A percentile compares a stretch with the other conserved stretches of the same genome.
These are phyloP conservation scores for Hirtodrosophila alboralis DNA, from an alignment of 2,888 invertebrate genomes.

Conservation along the genomic window DNA sequence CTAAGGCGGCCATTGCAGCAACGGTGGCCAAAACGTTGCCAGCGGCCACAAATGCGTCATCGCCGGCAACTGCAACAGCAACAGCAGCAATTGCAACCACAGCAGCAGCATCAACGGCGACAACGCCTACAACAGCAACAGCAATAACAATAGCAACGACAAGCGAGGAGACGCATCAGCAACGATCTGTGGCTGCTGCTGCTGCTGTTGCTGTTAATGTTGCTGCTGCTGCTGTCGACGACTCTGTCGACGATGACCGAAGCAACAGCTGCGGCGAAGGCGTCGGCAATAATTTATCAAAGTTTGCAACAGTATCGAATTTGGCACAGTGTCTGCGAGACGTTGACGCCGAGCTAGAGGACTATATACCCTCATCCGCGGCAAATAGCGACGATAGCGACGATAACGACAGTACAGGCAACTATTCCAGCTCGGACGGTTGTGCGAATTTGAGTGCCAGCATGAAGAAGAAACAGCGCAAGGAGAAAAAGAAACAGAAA, in stretches of 20 bases:
- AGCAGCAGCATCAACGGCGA: constrained; percentile 19
- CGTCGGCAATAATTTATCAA: constrained; percentile 83
- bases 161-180: constrained; percentile 29
- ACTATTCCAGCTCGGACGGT: constrained; percentile 82
- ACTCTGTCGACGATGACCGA: constrained; percentile 37
- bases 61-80: constrained; percentile 45
- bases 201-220: constrained; percentile 12
- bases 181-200: constrained; percentile 23
- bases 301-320: constrained; percentile 84
- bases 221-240: constrained; percentile 18
- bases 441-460: constrained; percentile 80
- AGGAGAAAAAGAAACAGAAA: constrained; percentile 80
- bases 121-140: constrained; percentile 35
- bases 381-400: constrained; percentile 72
- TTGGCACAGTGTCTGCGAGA: constrained; percentile 84
- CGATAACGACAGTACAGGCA: constrained; percentile 74
- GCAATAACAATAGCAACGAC: constrained; percentile 34
- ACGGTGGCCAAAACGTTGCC: constrained; percentile 29
- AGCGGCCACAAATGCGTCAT: constrained; percentile 69
- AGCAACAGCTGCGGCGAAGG: constrained; percentile 70
- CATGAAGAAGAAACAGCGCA: constrained; percentile 84
- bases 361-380: constrained; percentile 83
- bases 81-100: constrained; percentile 37
- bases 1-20: constrained; percentile 58
- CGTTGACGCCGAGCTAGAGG: constrained; percentile 84